phyloP scores from a whole-genome alignment of 2,888 invertebrate genomes.

The Tolmerus cingulatus region DNA sequence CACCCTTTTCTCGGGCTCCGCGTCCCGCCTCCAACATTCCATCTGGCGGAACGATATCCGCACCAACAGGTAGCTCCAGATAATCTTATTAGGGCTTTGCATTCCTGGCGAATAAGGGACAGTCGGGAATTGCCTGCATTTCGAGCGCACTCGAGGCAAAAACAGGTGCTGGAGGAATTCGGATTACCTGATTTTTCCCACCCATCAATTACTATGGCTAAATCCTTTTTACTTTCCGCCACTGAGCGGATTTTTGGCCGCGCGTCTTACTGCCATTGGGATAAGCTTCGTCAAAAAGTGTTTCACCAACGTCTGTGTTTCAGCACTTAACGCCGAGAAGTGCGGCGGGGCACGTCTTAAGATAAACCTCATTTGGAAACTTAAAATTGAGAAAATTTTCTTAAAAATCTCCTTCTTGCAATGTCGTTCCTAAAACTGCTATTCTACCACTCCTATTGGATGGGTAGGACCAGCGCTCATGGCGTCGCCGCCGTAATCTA shows the following conservation, averaged over 20 bases:
- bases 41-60: not conserved
- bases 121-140: not conserved
- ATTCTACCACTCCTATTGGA: not conserved
- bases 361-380: not conserved
- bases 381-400: not conserved
- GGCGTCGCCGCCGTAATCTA: not conserved
- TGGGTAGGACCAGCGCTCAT: not conserved
- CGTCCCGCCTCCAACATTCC: not conserved
- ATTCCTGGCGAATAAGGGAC: not conserved
- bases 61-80: slow-evolving; percentile 5
- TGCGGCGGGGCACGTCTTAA: not conserved
- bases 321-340: not conserved
- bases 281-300: not conserved
- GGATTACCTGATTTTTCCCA: not conserved
- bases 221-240: not conserved
- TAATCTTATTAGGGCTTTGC: slow-evolving; percentile 22
- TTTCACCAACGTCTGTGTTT: not conserved
- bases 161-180: not conserved
- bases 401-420: not conserved
- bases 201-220: not conserved
- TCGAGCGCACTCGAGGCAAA: not conserved
- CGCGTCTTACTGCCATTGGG: not conserved
- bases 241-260: not conserved
- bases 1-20: not conserved
- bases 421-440: not conserved